Percentiles rank a stretch among this genome's conserved stretches.
These are phyloP conservation scores for Nemotelus nigrinus DNA, from an alignment of 2,888 invertebrate genomes.

Conservation along the genomic window DNA sequence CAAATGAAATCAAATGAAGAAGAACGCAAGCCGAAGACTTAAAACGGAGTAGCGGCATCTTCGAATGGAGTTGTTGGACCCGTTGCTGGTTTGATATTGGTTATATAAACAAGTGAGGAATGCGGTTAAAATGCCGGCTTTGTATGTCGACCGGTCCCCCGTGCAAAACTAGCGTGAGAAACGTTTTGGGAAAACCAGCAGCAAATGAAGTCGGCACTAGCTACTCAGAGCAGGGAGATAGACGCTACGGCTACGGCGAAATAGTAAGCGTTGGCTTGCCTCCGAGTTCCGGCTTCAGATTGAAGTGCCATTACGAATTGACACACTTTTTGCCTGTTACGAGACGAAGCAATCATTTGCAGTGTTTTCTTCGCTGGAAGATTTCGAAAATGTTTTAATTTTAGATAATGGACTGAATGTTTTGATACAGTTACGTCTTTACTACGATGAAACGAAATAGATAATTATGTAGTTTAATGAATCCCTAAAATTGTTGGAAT, in stretches of 20 bases:
- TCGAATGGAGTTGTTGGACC: neutral
- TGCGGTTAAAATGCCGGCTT: conserved; percentile 41
- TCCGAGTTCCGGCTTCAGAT: conserved; percentile 31
- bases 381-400: neutral
- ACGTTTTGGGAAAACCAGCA: neutral
- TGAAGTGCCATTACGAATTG: conserved; percentile 24
- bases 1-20: conserved; percentile 27
- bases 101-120: conserved; percentile 37
- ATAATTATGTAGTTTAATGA: too few species aligned
- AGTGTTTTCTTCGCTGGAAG: neutral
- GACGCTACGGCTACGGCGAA: neutral
- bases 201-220: neutral
- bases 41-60: neutral
- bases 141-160: neutral
- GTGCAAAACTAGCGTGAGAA: conserved; percentile 29
- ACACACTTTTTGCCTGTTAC: conserved; percentile 20
- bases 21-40: neutral
- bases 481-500: too few species aligned
- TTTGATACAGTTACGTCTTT: too few species aligned
- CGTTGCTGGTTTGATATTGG: neutral
- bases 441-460: too few species aligned
- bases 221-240: neutral
- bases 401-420: too few species aligned
- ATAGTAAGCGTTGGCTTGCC: conserved; percentile 1
- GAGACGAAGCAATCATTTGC: conserved; percentile 7